phyloP scores from a whole-genome alignment of 2,888 invertebrate species.

The Ochropacha duplaris region DNA sequence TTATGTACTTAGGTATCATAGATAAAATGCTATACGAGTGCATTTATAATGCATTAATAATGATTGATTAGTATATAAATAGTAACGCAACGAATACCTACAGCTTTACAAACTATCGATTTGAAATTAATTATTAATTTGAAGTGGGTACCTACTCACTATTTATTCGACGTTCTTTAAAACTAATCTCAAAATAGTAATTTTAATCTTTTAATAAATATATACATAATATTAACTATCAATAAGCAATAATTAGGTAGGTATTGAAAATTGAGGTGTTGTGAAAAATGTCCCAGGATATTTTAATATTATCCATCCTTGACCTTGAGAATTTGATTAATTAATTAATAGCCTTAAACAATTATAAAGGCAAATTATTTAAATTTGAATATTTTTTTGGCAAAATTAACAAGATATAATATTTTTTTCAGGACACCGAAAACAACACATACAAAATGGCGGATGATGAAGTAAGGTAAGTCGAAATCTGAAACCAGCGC shows the following conservation, averaged over 20 bases:
- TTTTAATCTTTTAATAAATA: neutral
- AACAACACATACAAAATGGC: constrained; percentile 88
- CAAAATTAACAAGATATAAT: constrained; percentile 9
- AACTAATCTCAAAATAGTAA: too few relatives aligned
- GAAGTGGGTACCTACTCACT: too few relatives aligned
- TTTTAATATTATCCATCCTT: too few relatives aligned
- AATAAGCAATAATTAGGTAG: neutral
- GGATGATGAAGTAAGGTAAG: constrained; percentile 97
- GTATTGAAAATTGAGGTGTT: too few relatives aligned
- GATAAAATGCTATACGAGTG: constrained; percentile 2
- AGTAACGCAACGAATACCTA: too few relatives aligned
- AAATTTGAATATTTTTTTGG: neutral
- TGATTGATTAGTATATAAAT: neutral
- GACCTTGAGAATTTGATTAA: neutral
- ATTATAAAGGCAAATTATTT: neutral
- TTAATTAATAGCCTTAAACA: neutral
- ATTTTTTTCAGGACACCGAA: constrained; percentile 82
- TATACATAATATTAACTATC: neutral
- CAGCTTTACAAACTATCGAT: too few relatives aligned
- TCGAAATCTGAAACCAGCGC: neutral
- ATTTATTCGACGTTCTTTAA: too few relatives aligned
- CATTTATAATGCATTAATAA: constrained; percentile 6
- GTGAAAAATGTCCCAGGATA: too few relatives aligned
- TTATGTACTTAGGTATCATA: constrained; percentile 18
- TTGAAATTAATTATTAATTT: too few relatives aligned